phyloP scores from a whole-genome alignment of 2,888 invertebrate species.

The Iselma pallidipennis region DNA sequence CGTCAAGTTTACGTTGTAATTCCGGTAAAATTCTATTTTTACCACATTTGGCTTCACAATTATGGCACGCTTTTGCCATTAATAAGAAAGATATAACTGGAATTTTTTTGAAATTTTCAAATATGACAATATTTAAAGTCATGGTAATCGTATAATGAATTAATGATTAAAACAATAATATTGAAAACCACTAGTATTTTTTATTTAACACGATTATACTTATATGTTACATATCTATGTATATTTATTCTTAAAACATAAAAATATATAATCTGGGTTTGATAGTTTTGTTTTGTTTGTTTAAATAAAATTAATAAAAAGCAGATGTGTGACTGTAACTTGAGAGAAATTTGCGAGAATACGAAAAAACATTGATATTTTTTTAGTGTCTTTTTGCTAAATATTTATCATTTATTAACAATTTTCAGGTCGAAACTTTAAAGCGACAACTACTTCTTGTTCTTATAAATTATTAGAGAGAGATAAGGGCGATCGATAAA shows the following conservation, averaged over 20 bases:
- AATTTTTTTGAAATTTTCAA: background rate
- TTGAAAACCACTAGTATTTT: background rate
- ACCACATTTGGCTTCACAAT: conserved; percentile 45
- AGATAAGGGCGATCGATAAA: background rate
- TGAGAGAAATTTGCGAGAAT: background rate
- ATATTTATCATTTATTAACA: background rate
- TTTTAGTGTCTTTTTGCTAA: background rate
- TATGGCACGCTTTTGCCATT: conserved; percentile 36
- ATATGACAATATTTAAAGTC: background rate
- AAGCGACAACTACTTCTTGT: background rate
- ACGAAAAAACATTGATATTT: background rate
- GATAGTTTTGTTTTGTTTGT: background rate
- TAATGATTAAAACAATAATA: background rate
- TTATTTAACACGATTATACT: background rate
- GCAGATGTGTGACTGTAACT: background rate
- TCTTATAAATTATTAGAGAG: background rate
- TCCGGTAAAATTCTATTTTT: conserved; percentile 50
- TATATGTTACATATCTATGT: background rate
- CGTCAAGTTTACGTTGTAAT: conserved; percentile 57
- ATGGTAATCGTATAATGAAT: background rate
- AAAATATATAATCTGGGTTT: conserved; percentile 7
- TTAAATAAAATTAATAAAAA: background rate
- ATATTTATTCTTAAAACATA: background rate
- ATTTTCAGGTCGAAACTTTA: background rate
- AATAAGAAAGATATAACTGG: too few species aligned